Evolutionary conservation across 2,797 vertebrate genomes (phyloP), one percentile per base, ranked within the genome.

Genomic region (Scarus forsteni): DNA sequence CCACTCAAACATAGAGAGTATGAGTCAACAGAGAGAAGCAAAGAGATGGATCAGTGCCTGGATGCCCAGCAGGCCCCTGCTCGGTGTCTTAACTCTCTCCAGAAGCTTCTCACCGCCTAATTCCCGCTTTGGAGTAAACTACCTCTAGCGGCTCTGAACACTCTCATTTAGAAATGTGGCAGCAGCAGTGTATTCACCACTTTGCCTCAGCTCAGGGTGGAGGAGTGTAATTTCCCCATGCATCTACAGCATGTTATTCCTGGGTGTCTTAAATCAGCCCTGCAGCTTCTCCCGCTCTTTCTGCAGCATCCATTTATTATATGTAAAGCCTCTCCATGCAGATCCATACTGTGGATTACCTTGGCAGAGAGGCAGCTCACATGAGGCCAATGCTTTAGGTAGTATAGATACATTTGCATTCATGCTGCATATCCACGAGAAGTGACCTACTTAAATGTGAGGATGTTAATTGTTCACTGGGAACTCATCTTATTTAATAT

Each of bases 391-490:
- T 66, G 75, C 77, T 85, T 81, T 57, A 53, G 73, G 79, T 83
- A 57, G 70, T 81, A 81, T 80, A 52, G 69, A 81, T 58, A 19
- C 79, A 78, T 90, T 88, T 86, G 76, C 77, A 89, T 86, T 89
- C 83, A 70, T 48, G 69, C 45, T 16, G 12, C 82, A 78, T 77
- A 79, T 83, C 66, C 80, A 83, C 77, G 79, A 85, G 58, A 80
- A 78, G 46, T 87, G 89, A 88, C 89, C 90, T 87, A 90, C 73
- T 86, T 92, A 72, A 84, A 67, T 70, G 48, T 53, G 74, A 80
- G 44, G 62, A 69, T 75, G 70, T 69, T 74, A 81, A 85, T 80
- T 84, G 74, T 77, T 85, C 36, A 35, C 49, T 3, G 9, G 60
- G 60, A 70, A 80, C 45, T 62, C 35, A 38, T 39, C 50, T 43